These are phyloP conservation scores for Apistogramma diplotaenia DNA, from an alignment of 2,113 vertebrate species.

Conservation along the genomic window DNA sequence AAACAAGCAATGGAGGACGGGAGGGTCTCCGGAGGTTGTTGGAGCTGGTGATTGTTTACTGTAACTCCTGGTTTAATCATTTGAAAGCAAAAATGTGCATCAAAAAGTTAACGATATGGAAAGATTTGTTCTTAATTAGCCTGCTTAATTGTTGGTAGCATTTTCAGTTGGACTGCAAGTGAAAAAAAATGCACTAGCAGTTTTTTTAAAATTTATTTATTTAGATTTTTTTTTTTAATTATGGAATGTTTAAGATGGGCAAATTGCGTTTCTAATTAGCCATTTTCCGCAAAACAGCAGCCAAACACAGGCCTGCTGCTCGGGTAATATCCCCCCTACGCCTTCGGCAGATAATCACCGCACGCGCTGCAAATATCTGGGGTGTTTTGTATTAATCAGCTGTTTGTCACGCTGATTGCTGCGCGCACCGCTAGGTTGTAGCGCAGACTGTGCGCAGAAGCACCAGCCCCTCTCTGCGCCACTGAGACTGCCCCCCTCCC, in stretches of 20 bases:
- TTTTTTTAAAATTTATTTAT: neutral
- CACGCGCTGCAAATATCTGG: neutral
- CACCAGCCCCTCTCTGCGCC: neutral
- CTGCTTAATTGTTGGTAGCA: neutral
- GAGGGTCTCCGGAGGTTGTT: too few species aligned
- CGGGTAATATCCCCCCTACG: neutral
- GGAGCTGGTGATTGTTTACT: fast-evolving
- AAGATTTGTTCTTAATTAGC: neutral
- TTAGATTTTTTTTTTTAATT: neutral
- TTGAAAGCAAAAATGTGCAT: neutral
- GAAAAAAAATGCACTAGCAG: neutral
- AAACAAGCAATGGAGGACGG: too few species aligned
- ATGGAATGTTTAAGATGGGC: neutral
- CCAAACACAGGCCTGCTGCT: neutral
- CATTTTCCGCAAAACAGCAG: neutral
- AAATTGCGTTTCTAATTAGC: neutral
- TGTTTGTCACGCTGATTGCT: neutral
- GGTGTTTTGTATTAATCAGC: neutral
- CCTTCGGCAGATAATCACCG: neutral
- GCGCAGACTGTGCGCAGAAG: constrained; percentile 14
- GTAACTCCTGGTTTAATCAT: neutral
- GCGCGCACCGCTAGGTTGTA: neutral
- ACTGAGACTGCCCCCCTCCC: neutral
- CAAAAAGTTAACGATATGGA: neutral
- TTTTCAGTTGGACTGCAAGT: neutral